phyloP scores from a whole-genome alignment of 2,113 vertebrate genomes.

The Procavia capensis region DNA sequence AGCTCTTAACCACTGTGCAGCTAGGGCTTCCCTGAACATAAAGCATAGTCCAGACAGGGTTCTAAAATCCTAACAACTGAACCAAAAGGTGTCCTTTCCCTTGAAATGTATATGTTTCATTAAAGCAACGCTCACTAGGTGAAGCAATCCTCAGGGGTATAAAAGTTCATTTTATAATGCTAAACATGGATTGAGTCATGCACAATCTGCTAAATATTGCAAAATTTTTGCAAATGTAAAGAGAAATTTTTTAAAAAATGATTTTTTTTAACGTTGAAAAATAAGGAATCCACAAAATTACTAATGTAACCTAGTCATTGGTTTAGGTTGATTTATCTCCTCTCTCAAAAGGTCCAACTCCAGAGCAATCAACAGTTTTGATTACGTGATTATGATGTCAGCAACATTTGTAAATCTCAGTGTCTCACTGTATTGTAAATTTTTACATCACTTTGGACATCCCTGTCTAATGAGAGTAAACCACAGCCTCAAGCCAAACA shows the following conservation, averaged over 20 bases:
- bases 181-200: neutral
- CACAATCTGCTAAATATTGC: neutral
- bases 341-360: slow-evolving; percentile 86
- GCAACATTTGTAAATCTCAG: slow-evolving; percentile 90
- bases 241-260: neutral
- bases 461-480: slow-evolving; percentile 90
- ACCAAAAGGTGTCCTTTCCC: neutral
- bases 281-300: slow-evolving; percentile 32
- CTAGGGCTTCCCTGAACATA: neutral
- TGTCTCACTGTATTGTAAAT: slow-evolving; percentile 89
- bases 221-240: slow-evolving; percentile 26
- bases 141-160: neutral
- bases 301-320: slow-evolving; percentile 51
- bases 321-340: slow-evolving; percentile 60
- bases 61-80: slow-evolving; percentile 19
- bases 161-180: neutral
- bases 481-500: slow-evolving; percentile 89
- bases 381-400: slow-evolving; percentile 92
- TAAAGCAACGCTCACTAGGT: neutral
- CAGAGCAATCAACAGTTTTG: slow-evolving; percentile 85
- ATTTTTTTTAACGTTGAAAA: slow-evolving; percentile 14
- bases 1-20: no score
- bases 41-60: neutral
- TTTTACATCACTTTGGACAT: slow-evolving; percentile 91
- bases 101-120: slow-evolving; percentile 19